Base-by-base conservation (phyloP, 2,113 vertebrate species). In the Cyphomyrus plagiostoma region DNA sequence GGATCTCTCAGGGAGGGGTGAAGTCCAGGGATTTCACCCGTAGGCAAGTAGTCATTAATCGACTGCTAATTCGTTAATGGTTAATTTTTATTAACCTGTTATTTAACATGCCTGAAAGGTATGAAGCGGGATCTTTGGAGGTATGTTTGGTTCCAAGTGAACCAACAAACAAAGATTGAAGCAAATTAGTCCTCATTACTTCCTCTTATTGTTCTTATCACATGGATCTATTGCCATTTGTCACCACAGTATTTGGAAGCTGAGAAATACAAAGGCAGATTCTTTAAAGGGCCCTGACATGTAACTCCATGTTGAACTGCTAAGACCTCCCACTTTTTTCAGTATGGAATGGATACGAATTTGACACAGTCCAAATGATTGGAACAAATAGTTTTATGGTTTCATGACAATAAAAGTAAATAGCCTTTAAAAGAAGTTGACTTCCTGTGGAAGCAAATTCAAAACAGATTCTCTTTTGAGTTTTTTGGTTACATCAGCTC, bases 341-440 rank as follows among this genome's bases (percentile, higher is more conserved):
- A 42, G 15, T 19, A 42, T 80, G 35, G 5, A 80, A 80, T 6
- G 74, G 74, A 80, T 42, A 80, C 19, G 74, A 80, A 80, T 80
- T 80, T 35, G 74, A 35, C 30, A 35, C 30, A 80, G 74, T 42
- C 5, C 35, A 39, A 80, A 35, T 19, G 74, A 80, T 42, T 80
- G 15, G 35, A 17, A 80, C 74, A 80, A 42, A 80, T 42, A 80
- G 13, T 30, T 70, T 70, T 70, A 45, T 82, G 77, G 39, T 82
- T 82, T 45, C 77, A 45, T 82, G 77, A 82, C 77, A 45, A 39
- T 82, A 82, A 39, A 82, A 82, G 77, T 87, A 56, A 87, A 87
- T 53, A 21, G 15, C n/a, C 50, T 87, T 53, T 87, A 87, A 87
- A 56, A 49, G 85, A 35, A 56, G 30, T 26, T 87, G n/a, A 19